Percentiles rank a stretch among this genome's conserved stretches.
phyloP scores from a whole-genome alignment of 1,140 invertebrate species.

The Trichoplusia ni region DNA sequence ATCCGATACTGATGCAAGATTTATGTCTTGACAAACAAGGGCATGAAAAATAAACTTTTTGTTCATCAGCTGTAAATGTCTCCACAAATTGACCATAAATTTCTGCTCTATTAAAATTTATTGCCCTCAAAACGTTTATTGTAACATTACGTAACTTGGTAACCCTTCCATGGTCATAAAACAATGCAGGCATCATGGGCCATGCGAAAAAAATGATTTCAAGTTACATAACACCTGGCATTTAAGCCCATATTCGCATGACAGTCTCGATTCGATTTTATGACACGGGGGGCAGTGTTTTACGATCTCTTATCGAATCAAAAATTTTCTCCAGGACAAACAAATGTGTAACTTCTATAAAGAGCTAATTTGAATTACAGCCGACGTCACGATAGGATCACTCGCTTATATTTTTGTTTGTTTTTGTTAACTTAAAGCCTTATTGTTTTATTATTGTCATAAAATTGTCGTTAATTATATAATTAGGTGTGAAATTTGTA shows the following conservation, averaged over 20 bases:
- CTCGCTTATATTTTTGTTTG: slow-evolving; percentile 12
- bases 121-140: slow-evolving; percentile 71
- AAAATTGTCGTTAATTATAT: slow-evolving; percentile 27
- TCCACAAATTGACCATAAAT: slow-evolving; percentile 71
- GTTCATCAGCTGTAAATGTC: slow-evolving; percentile 75
- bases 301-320: slow-evolving; percentile 76
- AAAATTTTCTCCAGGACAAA: slow-evolving; percentile 60
- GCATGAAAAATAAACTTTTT: slow-evolving; percentile 63
- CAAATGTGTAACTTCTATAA: slow-evolving; percentile 50
- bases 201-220: slow-evolving; percentile 63
- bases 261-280: slow-evolving; percentile 58
- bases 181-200: slow-evolving; percentile 64
- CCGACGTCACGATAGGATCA: slow-evolving; percentile 37
- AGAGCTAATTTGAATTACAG: slow-evolving; percentile 51
- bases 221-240: slow-evolving; percentile 48
- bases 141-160: slow-evolving; percentile 71
- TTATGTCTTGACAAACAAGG: slow-evolving; percentile 57
- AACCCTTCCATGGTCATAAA: slow-evolving; percentile 71
- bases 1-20: slow-evolving; percentile 43
- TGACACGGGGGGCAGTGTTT: slow-evolving; percentile 68
- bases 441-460: slow-evolving; percentile 28
- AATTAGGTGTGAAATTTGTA: slow-evolving; percentile 30
- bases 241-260: slow-evolving; percentile 60
- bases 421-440: slow-evolving; percentile 29
- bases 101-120: slow-evolving; percentile 76